Percentiles rank a stretch among this genome's conserved stretches.
Conservation (phyloP, 2,113 vertebrate genomes). For the Gambusia affinis region DNA sequence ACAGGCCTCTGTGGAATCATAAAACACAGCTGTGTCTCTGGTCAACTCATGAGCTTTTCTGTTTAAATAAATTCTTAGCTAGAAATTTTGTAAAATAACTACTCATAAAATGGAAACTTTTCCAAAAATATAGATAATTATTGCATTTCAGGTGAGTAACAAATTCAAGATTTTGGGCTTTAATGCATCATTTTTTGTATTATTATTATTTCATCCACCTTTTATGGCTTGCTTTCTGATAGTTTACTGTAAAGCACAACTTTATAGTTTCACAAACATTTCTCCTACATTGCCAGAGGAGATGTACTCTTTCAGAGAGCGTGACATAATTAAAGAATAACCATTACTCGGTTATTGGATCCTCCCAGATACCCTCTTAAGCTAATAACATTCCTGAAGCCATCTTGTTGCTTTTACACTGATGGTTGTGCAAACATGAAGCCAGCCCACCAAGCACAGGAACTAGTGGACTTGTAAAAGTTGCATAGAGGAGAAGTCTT, state of each 20-base stretch:
- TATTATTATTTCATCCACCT: neutral
- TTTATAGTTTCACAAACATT: constrained; percentile 35
- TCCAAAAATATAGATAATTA: neutral
- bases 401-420: constrained; percentile 7
- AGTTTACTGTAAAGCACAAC: constrained; percentile 14
- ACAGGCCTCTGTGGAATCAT: neutral
- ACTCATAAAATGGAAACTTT: neutral
- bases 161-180: no score
- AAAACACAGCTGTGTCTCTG: neutral
- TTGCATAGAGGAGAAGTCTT: constrained; percentile 3
- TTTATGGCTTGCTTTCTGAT: constrained; percentile 8
- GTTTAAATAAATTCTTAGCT: neutral
- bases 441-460: neutral
- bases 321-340: constrained; percentile 34
- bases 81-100: neutral
- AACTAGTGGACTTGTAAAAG: constrained; percentile 15
- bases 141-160: neutral
- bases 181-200: neutral
- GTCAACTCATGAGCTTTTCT: neutral
- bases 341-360: constrained; percentile 30
- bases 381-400: constrained; percentile 18
- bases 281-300: constrained; percentile 12
- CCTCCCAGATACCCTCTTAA: constrained; percentile 18
- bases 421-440: constrained; percentile 5
- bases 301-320: constrained; percentile 16